phyloP scores from a whole-genome alignment of 2,888 invertebrate genomes.

The Antheraea yamamai region DNA sequence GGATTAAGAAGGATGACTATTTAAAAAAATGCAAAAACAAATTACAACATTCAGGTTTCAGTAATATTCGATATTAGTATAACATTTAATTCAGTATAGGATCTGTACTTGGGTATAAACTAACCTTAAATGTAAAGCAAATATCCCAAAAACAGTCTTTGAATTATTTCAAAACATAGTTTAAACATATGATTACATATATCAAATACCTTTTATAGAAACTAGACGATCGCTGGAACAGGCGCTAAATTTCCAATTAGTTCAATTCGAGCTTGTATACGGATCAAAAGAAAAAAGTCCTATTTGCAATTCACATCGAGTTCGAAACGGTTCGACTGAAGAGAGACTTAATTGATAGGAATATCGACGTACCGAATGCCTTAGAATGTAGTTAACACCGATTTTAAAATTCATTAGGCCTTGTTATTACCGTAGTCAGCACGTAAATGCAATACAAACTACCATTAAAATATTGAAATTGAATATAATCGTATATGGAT shows the following conservation, averaged over 20 bases:
- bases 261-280: slow-evolving; percentile 53
- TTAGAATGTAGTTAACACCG: slow-evolving; percentile 12
- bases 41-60: not conserved
- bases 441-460: not conserved
- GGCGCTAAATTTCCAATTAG: slow-evolving; percentile 62
- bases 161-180: not conserved
- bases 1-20: no score
- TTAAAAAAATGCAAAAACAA: no score
- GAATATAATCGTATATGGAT: not conserved
- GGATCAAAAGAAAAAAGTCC: slow-evolving; percentile 52
- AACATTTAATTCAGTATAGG: not conserved
- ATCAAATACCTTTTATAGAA: slow-evolving; percentile 15
- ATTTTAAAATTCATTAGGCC: slow-evolving; percentile 19
- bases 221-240: slow-evolving; percentile 38
- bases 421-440: not conserved
- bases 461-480: slow-evolving; percentile 8
- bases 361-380: slow-evolving; percentile 39
- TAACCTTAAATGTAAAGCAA: not conserved
- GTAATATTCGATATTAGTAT: not conserved
- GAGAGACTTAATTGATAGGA: slow-evolving; percentile 67
- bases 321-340: slow-evolving; percentile 56
- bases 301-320: slow-evolving; percentile 70
- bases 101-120: not conserved
- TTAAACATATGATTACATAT: not conserved
- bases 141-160: not conserved